Conservation (phyloP, 1,140 invertebrate species). For the Trissolcus basalis region DNA sequence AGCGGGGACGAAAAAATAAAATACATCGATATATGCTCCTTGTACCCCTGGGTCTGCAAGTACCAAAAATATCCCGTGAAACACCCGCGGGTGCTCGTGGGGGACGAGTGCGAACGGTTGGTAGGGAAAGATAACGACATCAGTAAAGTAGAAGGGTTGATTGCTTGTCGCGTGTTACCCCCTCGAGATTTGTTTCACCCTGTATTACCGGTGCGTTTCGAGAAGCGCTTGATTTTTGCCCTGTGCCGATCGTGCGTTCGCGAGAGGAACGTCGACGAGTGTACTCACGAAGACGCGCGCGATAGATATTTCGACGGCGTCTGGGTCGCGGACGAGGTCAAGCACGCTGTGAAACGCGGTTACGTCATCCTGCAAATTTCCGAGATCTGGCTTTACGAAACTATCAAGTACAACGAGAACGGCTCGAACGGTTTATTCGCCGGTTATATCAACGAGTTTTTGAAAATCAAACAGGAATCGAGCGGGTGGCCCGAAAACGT, state of each 20-base stretch:
- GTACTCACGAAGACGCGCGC: too few relatives aligned
- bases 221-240: constrained; percentile 62
- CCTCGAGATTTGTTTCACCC: constrained; percentile 63
- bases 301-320: too few relatives aligned
- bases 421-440: too few relatives aligned
- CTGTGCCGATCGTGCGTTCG: constrained; percentile 20
- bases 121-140: constrained; percentile 13
- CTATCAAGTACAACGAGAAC: too few relatives aligned
- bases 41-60: constrained; percentile 60
- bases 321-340: too few relatives aligned
- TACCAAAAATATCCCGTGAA: too few relatives aligned
- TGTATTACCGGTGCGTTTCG: constrained; percentile 51
- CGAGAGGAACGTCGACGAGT: not conserved
- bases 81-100: constrained; percentile 64
- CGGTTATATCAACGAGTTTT: too few relatives aligned
- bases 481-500: too few relatives aligned
- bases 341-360: too few relatives aligned
- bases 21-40: constrained; percentile 64
- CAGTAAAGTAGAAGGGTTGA: constrained; percentile 48
- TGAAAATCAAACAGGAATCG: too few relatives aligned
- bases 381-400: too few relatives aligned
- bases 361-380: too few relatives aligned
- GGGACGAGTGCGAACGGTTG: constrained; percentile 10
- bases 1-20: constrained; percentile 61
- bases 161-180: constrained; percentile 62